phyloP scores from a whole-genome alignment of 2,797 vertebrate species.

The Acanthurus leucopareius region DNA sequence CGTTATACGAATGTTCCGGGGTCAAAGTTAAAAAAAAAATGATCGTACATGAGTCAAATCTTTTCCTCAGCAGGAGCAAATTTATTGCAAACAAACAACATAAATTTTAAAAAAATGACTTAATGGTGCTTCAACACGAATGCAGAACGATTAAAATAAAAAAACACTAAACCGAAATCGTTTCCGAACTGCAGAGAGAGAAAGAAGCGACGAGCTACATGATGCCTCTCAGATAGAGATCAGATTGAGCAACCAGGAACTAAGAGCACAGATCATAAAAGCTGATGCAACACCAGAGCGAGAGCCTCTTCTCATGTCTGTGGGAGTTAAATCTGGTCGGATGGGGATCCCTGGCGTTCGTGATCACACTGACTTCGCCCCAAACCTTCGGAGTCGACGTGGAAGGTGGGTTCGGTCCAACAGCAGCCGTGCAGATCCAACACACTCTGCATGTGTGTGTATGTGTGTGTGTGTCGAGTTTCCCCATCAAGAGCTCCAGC shows the following conservation, averaged over 20 bases:
- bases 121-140: neutral
- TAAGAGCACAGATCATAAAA: neutral
- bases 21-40: constrained; percentile 25
- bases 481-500: constrained; percentile 56
- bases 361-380: neutral
- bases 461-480: constrained; percentile 18
- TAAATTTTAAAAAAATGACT: constrained; percentile 25
- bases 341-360: no score
- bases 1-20: constrained; percentile 12
- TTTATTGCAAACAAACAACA: constrained; percentile 5
- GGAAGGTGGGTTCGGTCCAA: constrained; percentile 59
- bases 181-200: neutral
- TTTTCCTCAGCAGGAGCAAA: constrained; percentile 11
- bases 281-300: neutral
- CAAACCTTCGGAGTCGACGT: constrained; percentile 43
- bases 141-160: no score
- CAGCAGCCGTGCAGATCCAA: constrained; percentile 41
- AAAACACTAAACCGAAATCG: neutral
- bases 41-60: constrained; percentile 7
- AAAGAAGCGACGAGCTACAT: neutral
- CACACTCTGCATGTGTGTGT: neutral
- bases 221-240: constrained; percentile 11
- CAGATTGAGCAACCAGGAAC: constrained; percentile 9
- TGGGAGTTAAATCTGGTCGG: neutral
- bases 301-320: neutral